Percentiles rank a stretch among this genome's conserved stretches.
Evolutionary conservation across 2,888 invertebrate genomes (phyloP).

Genomic region (Himalopsyche japonica): DNA sequence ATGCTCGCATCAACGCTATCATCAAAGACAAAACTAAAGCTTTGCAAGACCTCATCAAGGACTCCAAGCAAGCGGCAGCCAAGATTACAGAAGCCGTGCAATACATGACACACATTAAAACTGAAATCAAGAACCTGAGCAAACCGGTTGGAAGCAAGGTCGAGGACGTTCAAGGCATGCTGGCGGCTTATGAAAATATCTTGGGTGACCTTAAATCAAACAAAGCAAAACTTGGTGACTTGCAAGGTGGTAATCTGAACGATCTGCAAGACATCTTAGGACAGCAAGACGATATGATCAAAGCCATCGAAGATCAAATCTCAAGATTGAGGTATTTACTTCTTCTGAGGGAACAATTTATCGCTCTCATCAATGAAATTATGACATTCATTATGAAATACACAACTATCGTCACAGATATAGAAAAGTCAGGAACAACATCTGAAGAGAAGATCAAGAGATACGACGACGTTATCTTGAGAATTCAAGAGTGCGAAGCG

Average conservation of each 20-base stretch:
- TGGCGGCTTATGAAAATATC: slow-evolving; percentile 77
- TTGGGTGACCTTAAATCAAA: slow-evolving; percentile 77
- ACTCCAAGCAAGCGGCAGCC: slow-evolving; percentile 79
- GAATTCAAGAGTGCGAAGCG: slow-evolving; percentile 90
- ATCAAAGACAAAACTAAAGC: slow-evolving; percentile 76
- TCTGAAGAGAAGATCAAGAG: slow-evolving; percentile 85
- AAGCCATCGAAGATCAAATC: slow-evolving; percentile 83
- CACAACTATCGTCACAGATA: slow-evolving; percentile 80
- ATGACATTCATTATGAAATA: slow-evolving; percentile 86
- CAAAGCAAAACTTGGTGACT: slow-evolving; percentile 74
- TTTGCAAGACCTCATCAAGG: slow-evolving; percentile 76
- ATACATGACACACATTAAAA: slow-evolving; percentile 81
- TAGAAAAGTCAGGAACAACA: slow-evolving; percentile 80
- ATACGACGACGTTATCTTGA: slow-evolving; percentile 82
- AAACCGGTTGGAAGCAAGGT: slow-evolving; percentile 86
- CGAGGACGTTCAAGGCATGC: slow-evolving; percentile 85
- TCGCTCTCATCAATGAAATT: slow-evolving; percentile 83
- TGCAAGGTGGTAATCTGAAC: slow-evolving; percentile 75
- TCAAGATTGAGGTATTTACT: slow-evolving; percentile 78
- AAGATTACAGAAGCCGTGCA: slow-evolving; percentile 78
- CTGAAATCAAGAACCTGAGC: slow-evolving; percentile 78
- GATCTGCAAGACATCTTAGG: slow-evolving; percentile 78
- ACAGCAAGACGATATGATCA: slow-evolving; percentile 85
- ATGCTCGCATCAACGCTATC: slow-evolving; percentile 71
- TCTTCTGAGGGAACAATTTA: slow-evolving; percentile 84